Evolutionary conservation across 2,113 vertebrate genomes (phyloP), one percentile per base, ranked within the genome.

Genomic region (Platichthys stellatus): DNA sequence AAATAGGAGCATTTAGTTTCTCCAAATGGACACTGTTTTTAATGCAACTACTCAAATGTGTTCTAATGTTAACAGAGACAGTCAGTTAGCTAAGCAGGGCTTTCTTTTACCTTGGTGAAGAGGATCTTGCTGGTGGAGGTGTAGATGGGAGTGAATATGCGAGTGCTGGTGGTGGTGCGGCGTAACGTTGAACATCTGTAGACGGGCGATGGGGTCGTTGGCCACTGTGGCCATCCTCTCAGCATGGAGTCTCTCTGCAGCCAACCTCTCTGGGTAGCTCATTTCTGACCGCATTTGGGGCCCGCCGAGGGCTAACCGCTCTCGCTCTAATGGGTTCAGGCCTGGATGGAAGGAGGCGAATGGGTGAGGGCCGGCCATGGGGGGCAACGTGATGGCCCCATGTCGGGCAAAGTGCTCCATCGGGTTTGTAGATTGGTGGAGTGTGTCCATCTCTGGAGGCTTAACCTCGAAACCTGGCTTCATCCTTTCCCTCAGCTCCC

Each of bases 161-260:
- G 98, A 99, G 88, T 99, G 98, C 88, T 99, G 98, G 94, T 99
- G 98, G 71, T 99, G 98, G 86, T 99, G 98, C 0, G 98, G 98
- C 0, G 98, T 99, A 70, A 99, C 97, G 9, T 98, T 99, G 96
- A 98, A 99, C 98, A 99, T 99, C 95, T 99, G 98, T 26, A 99
- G 95, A 47, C 98, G 94, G 0, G 97, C 96, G 88, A 99, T 94
- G 13, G 97, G 97, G 91, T 99, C 98, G 1, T 98, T 98, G 77
- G 97, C 96, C 62, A 99, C 95, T 0, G 97, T 96, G 0, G 97
- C 97, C 97, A 99, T 98, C 75, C 98, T 94, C 92, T 99, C 98
- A 0, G 97, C 97, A 0, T 98, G 97, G 74, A 99, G 96, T 24
- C 97, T 93, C 92, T 99, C 98, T 0, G 97, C 97, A 0, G 97